Base-by-base conservation (phyloP, 2,113 vertebrate species). In the Calyptomena viridis region DNA sequence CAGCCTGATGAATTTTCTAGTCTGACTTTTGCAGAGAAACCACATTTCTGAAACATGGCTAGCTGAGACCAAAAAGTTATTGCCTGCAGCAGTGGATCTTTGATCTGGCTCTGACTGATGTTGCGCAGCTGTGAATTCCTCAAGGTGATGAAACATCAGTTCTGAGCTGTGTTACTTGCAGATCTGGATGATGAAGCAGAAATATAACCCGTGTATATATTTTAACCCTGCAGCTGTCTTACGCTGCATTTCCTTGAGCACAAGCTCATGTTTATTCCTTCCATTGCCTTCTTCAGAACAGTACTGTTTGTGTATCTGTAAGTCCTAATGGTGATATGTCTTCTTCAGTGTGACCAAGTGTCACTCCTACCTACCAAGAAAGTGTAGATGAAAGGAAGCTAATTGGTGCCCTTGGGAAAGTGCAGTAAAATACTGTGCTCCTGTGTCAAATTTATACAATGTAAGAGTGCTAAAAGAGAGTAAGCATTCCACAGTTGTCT, bases 1-100 rank as follows among this genome's bases (percentile, higher is more conserved):
- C 37, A 96, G 58, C 59, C 86, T 93, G 81, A 91, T 91, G 63
- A 96, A 91, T 95, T 92, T 94, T 96, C 78, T 78, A 79, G n/a
- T 59, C 47, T 58, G 46, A 12, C 64, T 94, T 90, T 63, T 92
- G 75, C 56, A 87, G 73, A 90, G 91, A 64, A 91, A 85, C 44
- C 2, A 1, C 59, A 50, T 82, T 96, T 92, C 78, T 91, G 82
- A 87, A 92, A 47, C 44, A 60, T 1, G 3, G 55, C 69, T 94
- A 94, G 40, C 73, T 73, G 87, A 95, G 79, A 93, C 87, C 50
- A 94, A 64, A 69, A 96, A 31, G 76, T 93, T 90, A 63, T 44
- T 95, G 76, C 82, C 92, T 85, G 21, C 72, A 89, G 84, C 84
- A 72, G 52, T 87, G 71, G 49, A 84, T 91, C 94, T 95, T 97